Evolutionary conservation across 2,888 invertebrate species (phyloP), one percentile per base, ranked within the genome.

Genomic region (Lasioglossum malachurum): DNA sequence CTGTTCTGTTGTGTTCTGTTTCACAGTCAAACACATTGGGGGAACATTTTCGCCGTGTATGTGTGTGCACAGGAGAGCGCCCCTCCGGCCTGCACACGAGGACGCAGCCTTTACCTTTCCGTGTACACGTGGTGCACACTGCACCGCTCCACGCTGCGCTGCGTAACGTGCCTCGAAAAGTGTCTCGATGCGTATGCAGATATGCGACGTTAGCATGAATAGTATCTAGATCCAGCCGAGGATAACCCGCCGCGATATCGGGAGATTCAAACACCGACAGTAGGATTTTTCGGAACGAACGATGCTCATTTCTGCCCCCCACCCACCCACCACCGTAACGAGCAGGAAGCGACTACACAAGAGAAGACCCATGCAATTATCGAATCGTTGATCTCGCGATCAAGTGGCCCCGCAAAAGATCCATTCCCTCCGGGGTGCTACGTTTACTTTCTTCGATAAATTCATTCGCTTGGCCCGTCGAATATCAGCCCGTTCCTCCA

Each of bases 161-260:
- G 84, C 87, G 86, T 86, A 88, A 88, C 83, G 83, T 86, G 86
- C 88, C 80, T 88, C 86, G 88, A 86, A 88, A 88, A 88, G 88
- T 88, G 86, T 88, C 88, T 80, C 88, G 88, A 88, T 88, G 88
- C 88, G 88, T 88, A 88, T 88, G 88, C 88, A 88, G 88, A 88
- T 88, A 88, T 35, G 82, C 88, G 83, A 75, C 38, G 77, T 83
- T 87, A 87, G 89, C 87, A 89, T 89, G 89, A 89, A 89, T 89
- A 89, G 88, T 89, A 89, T 89, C 87, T 86, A 88, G 88, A 88
- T 88, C 86, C 88, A 75, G 64, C 57, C 67, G 78, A 27, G 82
- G 88, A 88, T 88, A 88, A 83, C 64, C 77, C 81, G 78, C 67
- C 79, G 83, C 76, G 87, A 87, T 87, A 80, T 81, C 71, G 49